Conservation (phyloP, 2,113 vertebrate genomes). For the Lophius piscatorius region DNA sequence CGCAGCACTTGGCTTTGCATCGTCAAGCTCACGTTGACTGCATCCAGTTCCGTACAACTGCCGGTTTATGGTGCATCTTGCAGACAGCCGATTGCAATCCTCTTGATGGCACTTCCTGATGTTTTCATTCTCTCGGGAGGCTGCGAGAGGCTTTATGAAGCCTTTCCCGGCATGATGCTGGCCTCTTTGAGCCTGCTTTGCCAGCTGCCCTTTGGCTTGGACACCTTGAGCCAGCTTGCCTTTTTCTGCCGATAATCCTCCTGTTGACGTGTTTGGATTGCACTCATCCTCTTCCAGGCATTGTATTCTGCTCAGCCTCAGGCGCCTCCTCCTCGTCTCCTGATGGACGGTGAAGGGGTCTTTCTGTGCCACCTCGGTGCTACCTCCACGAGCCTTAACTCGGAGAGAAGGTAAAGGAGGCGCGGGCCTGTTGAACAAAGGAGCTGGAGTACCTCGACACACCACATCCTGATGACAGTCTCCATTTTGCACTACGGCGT, state of each 20-base stretch:
- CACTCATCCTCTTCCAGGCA: constrained; percentile 71
- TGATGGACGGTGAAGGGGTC: constrained; percentile 29
- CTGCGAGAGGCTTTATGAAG: constrained; percentile 58
- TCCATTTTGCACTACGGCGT: constrained; percentile 19
- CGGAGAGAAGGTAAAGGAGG: constrained; percentile 26
- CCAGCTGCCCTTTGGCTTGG: constrained; percentile 57
- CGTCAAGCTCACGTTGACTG: constrained; percentile 3
- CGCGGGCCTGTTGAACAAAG: constrained; percentile 28
- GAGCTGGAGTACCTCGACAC: constrained; percentile 36
- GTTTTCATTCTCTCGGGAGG: constrained; percentile 5
- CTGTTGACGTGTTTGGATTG: constrained; percentile 68
- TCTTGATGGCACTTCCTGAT: constrained; percentile 52
- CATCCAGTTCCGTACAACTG: constrained; percentile 12
- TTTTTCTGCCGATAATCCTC: constrained; percentile 67
- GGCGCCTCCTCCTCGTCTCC: constrained; percentile 42
- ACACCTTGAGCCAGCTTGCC: constrained; percentile 41
- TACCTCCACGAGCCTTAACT: constrained; percentile 9
- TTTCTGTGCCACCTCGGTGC: constrained; percentile 1
- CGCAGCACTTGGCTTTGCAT: constrained; percentile 23
- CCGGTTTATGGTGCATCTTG: constrained; percentile 53
- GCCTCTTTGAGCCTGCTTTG: constrained; percentile 63
- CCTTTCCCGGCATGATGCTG: constrained; percentile 68
- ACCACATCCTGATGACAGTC: constrained; percentile 23
- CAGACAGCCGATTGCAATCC: constrained; percentile 66
- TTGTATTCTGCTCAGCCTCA: constrained; percentile 66